phyloP scores from a whole-genome alignment of 2,113 vertebrate species.

The Neolamprologus caudopunctatus region DNA sequence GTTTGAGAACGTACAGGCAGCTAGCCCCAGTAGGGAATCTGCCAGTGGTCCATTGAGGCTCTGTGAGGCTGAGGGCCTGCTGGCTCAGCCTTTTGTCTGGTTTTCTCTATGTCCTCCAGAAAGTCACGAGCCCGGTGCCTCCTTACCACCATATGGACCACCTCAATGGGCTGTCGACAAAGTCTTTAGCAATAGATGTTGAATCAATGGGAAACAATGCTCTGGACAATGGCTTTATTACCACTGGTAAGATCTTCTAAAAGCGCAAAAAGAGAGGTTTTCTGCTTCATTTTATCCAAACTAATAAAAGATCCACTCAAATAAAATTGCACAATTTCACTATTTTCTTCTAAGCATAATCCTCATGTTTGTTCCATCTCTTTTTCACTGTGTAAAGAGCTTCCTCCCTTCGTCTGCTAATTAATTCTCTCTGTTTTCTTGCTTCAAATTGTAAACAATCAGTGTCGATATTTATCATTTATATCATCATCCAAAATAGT shows the following conservation, averaged over 20 bases:
- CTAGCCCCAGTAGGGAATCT: slow-evolving; percentile 49
- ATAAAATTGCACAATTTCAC: not conserved
- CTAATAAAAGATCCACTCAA: not conserved
- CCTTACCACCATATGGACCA: slow-evolving; percentile 55
- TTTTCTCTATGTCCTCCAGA: slow-evolving; percentile 43
- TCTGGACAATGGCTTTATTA: slow-evolving; percentile 17
- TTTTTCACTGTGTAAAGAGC: not conserved
- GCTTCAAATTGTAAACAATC: not conserved
- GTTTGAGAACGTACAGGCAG: slow-evolving; percentile 48
- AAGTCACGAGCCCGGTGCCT: slow-evolving; percentile 38
- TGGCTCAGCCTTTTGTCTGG: slow-evolving; percentile 60
- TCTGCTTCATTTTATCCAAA: not conserved
- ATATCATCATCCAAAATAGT: not conserved
- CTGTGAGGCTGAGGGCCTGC: slow-evolving; percentile 38
- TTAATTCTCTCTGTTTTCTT: not conserved
- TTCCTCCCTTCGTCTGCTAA: not conserved
- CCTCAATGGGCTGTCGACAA: slow-evolving; percentile 47
- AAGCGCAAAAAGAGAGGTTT: not conserved
- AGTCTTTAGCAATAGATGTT: slow-evolving; percentile 35
- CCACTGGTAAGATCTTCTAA: not conserved
- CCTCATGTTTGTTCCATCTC: not conserved
- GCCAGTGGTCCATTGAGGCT: slow-evolving; percentile 48
- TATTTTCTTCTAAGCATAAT: not conserved
- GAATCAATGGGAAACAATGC: slow-evolving; percentile 30
- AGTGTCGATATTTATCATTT: not conserved